These are phyloP conservation scores for Scaptomyza flava DNA, from an alignment of 2,888 invertebrate species.

Conservation along the genomic window DNA sequence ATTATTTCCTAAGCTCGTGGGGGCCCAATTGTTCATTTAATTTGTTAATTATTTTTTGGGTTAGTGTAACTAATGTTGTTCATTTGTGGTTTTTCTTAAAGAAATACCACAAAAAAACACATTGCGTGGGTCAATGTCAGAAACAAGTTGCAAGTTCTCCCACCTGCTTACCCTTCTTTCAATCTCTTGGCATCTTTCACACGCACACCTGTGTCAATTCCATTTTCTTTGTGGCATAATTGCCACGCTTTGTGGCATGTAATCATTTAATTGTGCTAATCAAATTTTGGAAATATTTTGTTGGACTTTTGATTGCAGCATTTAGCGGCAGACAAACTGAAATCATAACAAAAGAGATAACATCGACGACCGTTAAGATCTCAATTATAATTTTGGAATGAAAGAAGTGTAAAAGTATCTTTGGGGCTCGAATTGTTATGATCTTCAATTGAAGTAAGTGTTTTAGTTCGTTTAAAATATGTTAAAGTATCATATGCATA, in stretches of 20 bases:
- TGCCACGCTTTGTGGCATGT: conserved; percentile 75
- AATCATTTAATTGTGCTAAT: conserved; percentile 77
- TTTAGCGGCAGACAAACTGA: conserved; percentile 53
- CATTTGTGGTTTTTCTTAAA: conserved; percentile 61
- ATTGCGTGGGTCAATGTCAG: conserved; percentile 72
- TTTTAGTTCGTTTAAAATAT: background rate
- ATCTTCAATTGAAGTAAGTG: background rate
- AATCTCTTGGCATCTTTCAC: background rate
- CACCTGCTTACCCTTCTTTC: conserved; percentile 10
- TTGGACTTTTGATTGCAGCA: conserved; percentile 66
- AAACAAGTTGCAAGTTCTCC: conserved; percentile 30
- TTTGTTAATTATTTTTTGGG: conserved; percentile 73
- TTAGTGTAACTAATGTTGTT: conserved; percentile 74
- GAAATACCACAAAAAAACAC: conserved; percentile 33
- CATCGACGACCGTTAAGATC: conserved; percentile 3
- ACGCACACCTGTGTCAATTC: conserved; percentile 36
- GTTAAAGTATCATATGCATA: background rate
- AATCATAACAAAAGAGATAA: conserved; percentile 31
- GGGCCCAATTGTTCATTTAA: conserved; percentile 67
- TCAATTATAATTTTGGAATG: conserved; percentile 15
- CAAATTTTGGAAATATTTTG: conserved; percentile 64
- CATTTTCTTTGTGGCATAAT: conserved; percentile 43
- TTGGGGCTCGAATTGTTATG: too few relatives aligned
- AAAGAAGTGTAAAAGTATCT: too few relatives aligned
- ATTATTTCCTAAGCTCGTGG: conserved; percentile 42